phyloP scores from a whole-genome alignment of 2,888 invertebrate genomes.

The Nomada hirtipes region DNA sequence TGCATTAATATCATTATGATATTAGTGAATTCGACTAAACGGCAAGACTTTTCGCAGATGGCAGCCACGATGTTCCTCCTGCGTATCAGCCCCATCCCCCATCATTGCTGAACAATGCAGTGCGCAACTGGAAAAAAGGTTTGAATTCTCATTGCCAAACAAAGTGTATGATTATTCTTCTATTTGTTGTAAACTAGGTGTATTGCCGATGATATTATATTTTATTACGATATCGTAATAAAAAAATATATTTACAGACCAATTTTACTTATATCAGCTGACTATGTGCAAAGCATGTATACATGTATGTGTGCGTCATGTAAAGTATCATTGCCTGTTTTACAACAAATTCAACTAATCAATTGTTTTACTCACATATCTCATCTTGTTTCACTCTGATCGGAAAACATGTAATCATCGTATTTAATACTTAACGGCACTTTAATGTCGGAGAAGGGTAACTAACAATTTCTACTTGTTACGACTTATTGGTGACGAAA shows the following conservation, averaged over 20 bases:
- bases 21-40: conserved; percentile 79
- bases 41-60: conserved; percentile 82
- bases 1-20: conserved; percentile 54
- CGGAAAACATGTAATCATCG: conserved; percentile 39
- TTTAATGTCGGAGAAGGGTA: conserved; percentile 68
- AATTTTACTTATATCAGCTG: neutral
- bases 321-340: conserved; percentile 61
- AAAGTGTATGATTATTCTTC: conserved; percentile 53
- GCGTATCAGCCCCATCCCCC: conserved; percentile 82
- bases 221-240: neutral
- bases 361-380: conserved; percentile 40
- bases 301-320: conserved; percentile 3
- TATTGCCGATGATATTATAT: conserved; percentile 56
- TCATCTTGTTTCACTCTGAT: conserved; percentile 61
- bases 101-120: conserved; percentile 81
- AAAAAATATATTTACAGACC: neutral
- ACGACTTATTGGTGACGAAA: neutral
- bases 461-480: conserved; percentile 55
- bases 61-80: conserved; percentile 82
- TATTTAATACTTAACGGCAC: conserved; percentile 67
- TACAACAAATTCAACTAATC: conserved; percentile 57
- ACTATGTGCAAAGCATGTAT: neutral
- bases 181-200: conserved; percentile 58
- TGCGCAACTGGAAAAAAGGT: conserved; percentile 83
- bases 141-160: conserved; percentile 76